phyloP scores from a whole-genome alignment of 2,888 invertebrate species.

The Steinernema carpocapsae region DNA sequence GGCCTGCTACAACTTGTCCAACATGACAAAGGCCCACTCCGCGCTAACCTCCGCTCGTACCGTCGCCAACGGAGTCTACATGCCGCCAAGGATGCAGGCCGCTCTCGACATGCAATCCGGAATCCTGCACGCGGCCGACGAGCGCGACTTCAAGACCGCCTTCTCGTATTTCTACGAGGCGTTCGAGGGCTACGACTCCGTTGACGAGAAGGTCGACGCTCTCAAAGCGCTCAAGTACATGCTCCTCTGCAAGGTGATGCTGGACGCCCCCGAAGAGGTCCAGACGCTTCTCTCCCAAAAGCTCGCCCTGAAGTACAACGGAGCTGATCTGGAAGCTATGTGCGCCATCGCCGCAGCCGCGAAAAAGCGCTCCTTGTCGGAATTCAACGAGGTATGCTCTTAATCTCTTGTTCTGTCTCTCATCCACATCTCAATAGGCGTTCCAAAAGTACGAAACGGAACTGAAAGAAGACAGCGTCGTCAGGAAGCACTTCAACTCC shows the following conservation, averaged over 20 bases:
- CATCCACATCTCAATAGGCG: constrained; percentile 72
- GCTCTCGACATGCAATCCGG: constrained; percentile 94
- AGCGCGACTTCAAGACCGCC: constrained; percentile 97
- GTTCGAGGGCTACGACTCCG: constrained; percentile 91
- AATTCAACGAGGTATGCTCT: constrained; percentile 75
- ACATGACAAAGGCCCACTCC: constrained; percentile 88
- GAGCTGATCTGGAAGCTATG: constrained; percentile 91
- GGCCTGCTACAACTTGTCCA: constrained; percentile 93
- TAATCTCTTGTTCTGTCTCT: no score
- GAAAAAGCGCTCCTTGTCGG: constrained; percentile 92
- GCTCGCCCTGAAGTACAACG: constrained; percentile 90
- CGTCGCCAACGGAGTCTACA: constrained; percentile 99
- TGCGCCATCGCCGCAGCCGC: constrained; percentile 93
- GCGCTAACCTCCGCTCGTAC: constrained; percentile 96
- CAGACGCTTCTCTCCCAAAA: constrained; percentile 83
- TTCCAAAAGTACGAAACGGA: constrained; percentile 85
- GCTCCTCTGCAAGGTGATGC: constrained; percentile 82
- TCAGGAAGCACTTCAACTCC: constrained; percentile 90
- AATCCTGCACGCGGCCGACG: constrained; percentile 98
- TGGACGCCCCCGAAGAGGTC: constrained; percentile 56
- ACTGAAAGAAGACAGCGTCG: constrained; percentile 82
- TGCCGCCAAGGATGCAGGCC: constrained; percentile 97
- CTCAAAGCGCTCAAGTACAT: constrained; percentile 93
- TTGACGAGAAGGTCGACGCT: constrained; percentile 84
- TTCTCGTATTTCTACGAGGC: constrained; percentile 99